Conservation (phyloP, 2,113 vertebrate genomes). For the Pseudorhombus dupliciocellatus region DNA sequence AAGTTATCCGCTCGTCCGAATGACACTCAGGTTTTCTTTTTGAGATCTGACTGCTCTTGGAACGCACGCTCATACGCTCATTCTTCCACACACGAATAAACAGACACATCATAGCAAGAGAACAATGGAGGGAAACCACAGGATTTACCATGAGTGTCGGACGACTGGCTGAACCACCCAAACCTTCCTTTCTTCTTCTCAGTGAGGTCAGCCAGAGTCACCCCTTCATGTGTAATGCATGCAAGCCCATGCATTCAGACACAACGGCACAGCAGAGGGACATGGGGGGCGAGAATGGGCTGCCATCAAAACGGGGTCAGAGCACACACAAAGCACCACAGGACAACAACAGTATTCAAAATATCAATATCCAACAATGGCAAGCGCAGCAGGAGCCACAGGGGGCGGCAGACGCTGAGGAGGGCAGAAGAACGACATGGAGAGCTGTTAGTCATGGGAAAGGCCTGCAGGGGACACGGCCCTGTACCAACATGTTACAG, state of each 20-base stretch:
- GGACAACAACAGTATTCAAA: slow-evolving; percentile 78
- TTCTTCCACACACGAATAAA: neutral
- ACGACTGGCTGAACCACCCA: slow-evolving; percentile 93
- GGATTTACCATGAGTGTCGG: slow-evolving; percentile 94
- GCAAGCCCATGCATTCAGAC: slow-evolving; percentile 87
- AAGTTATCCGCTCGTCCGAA: neutral
- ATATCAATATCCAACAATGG: slow-evolving; percentile 72
- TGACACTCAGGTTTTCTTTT: neutral
- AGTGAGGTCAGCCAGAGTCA: slow-evolving; percentile 95
- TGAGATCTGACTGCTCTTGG: neutral
- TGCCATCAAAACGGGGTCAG: slow-evolving; percentile 80
- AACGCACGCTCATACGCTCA: slow-evolving; percentile 5
- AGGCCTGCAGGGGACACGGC: slow-evolving; percentile 49
- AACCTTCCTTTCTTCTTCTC: slow-evolving; percentile 98
- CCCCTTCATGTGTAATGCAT: slow-evolving; percentile 90
- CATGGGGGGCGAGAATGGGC: slow-evolving; percentile 78
- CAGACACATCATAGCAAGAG: slow-evolving; percentile 32
- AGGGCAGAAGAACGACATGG: slow-evolving; percentile 72
- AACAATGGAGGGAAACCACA: slow-evolving; percentile 75
- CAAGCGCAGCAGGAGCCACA: slow-evolving; percentile 69
- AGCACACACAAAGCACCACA: slow-evolving; percentile 76
- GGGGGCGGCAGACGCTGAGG: slow-evolving; percentile 69
- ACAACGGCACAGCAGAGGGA: slow-evolving; percentile 88
- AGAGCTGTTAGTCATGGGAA: slow-evolving; percentile 70
- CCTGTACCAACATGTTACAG: slow-evolving; percentile 58